Evolutionary conservation across 2,797 vertebrate genomes (phyloP), one percentile per base, ranked within the genome.

Genomic region (Gorsachius magnificus): DNA sequence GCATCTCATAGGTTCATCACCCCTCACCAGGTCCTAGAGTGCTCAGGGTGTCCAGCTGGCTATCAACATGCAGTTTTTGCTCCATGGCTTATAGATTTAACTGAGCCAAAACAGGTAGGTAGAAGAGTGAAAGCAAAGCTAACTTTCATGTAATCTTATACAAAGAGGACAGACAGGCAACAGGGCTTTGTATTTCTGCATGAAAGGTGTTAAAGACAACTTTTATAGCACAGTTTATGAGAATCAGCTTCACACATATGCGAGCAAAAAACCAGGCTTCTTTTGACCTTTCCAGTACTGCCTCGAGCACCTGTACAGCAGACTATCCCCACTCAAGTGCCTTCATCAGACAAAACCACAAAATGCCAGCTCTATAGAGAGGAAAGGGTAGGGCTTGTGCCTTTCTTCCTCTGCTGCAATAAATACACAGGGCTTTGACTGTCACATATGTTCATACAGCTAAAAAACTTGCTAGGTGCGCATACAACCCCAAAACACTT

Each of bases 341-440:
- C 61, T 81, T 56, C 45, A 38, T 68, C 74, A 87, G 68, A 58
- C n/a, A 91, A 93, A 91, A 57, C 20, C 63, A 90, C 53, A 69
- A 89, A 89, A 70, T 38, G 36, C 9, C 36, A 77, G 9, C 38
- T 46, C 61, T 78, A 8, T 10, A 70, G 31, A 92, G 36, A 95
- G 72, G 91, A 96, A 97, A 95, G 58, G 58, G 60, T 57, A 83
- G 43, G 53, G 33, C 25, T 75, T 81, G 16, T 89, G 50, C 31
- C 15, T 75, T 76, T 81, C 58, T 93, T 58, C 48, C 33, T 89
- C 71, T 68, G 75, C 60, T 83, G 50, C 22, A 90, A 86, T n/a
- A 87, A 70, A 76, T 54, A 33, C 17, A 15, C 21, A 81, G 26
- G 45, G 57, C 46, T 93, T 75, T 54, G 58, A 60, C 24, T 72